These are phyloP conservation scores for Xenopus tropicalis DNA, from an alignment of 2,113 vertebrate genomes.

Conservation along the genomic window DNA sequence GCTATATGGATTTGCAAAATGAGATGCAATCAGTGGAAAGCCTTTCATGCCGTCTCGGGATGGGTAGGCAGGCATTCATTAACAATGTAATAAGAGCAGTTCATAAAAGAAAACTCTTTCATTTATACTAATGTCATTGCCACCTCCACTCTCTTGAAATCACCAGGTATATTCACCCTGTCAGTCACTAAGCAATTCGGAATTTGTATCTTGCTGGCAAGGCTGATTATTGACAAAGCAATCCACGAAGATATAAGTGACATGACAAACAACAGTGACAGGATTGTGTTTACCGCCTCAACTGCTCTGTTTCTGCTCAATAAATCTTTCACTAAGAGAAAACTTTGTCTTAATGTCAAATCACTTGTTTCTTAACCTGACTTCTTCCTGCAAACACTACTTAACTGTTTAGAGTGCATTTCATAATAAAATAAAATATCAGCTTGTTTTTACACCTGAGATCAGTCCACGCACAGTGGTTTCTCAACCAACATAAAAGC, in stretches of 20 bases:
- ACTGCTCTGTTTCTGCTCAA: constrained; percentile 62
- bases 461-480: no score
- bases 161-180: constrained; percentile 84
- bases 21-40: constrained; percentile 64
- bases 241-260: constrained; percentile 85
- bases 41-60: constrained; percentile 73
- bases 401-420: no score
- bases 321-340: constrained; percentile 67
- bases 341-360: constrained; percentile 6
- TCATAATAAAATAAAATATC: no score
- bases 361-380: not conserved
- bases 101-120: constrained; percentile 64
- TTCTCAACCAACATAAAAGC: no score
- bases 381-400: no score
- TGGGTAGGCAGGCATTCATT: constrained; percentile 62
- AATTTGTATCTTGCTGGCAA: constrained; percentile 79
- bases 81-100: constrained; percentile 60
- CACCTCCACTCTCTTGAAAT: not conserved
- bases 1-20: constrained; percentile 58
- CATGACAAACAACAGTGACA: constrained; percentile 84
- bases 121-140: constrained; percentile 57
- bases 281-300: constrained; percentile 68
- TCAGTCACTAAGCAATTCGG: constrained; percentile 89
- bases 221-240: constrained; percentile 96
- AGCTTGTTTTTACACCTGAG: no score